phyloP scores from a whole-genome alignment of 2,888 invertebrate species.

The Lasioglossum malachurum region DNA sequence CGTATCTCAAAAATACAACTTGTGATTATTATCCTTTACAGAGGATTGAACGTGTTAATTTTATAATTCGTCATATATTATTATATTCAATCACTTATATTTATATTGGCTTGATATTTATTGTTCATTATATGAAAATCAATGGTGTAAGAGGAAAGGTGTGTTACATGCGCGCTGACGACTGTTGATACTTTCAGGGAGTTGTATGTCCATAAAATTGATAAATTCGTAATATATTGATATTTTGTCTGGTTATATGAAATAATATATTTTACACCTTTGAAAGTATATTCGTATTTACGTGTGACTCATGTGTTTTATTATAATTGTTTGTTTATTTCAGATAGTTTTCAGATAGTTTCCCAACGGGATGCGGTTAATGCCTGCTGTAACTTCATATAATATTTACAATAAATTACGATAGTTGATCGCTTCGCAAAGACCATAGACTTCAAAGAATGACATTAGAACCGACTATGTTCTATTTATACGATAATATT shows the following conservation, averaged over 20 bases:
- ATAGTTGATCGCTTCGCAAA: constrained; percentile 76
- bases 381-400: constrained; percentile 83
- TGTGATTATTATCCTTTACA: neutral
- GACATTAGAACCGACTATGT: constrained; percentile 69
- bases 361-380: constrained; percentile 83
- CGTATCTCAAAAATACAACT: constrained; percentile 1
- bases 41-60: constrained; percentile 20
- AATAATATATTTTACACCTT: constrained; percentile 80
- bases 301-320: constrained; percentile 73
- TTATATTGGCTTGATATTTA: constrained; percentile 69
- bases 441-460: constrained; percentile 67
- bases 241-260: constrained; percentile 57
- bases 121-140: constrained; percentile 72
- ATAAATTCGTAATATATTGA: constrained; percentile 57
- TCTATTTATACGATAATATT: constrained; percentile 71
- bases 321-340: constrained; percentile 84
- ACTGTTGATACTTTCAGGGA: constrained; percentile 71
- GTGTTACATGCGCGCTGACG: constrained; percentile 56
- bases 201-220: constrained; percentile 58
- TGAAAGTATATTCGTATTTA: constrained; percentile 73
- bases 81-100: constrained; percentile 52
- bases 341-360: constrained; percentile 85
- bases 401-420: constrained; percentile 73
- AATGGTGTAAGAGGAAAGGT: constrained; percentile 82
- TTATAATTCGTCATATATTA: constrained; percentile 19